phyloP scores from a whole-genome alignment of 2,113 vertebrate genomes.

The Scomber scombrus region DNA sequence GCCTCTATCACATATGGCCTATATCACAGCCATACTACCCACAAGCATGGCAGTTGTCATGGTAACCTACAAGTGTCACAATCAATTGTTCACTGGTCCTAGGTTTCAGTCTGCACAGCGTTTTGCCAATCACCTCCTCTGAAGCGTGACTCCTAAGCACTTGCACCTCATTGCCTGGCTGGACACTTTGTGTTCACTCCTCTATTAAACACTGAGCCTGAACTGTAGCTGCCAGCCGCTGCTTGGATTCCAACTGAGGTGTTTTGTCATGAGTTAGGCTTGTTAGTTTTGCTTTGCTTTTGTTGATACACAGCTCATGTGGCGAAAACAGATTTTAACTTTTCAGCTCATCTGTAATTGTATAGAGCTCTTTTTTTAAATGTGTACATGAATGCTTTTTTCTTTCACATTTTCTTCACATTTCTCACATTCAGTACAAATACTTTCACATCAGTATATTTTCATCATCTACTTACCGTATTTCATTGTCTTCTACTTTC shows the following conservation, averaged over 20 bases:
- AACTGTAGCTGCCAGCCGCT: conserved; percentile 8
- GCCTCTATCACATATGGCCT: conserved; percentile 43
- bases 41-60: conserved; percentile 76
- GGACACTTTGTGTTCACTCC: conserved; percentile 54
- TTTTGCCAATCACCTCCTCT: conserved; percentile 72
- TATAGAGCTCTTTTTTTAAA: neutral
- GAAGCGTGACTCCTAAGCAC: conserved; percentile 71
- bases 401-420: neutral
- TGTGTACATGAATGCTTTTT: neutral
- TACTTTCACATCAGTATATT: too few species aligned
- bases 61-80: conserved; percentile 73
- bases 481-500: too few species aligned
- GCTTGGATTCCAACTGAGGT: conserved; percentile 14
- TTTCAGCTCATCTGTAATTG: neutral
- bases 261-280: conserved; percentile 41
- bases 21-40: conserved; percentile 26
- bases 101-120: conserved; percentile 52
- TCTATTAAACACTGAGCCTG: conserved; percentile 50
- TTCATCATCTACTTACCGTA: too few species aligned
- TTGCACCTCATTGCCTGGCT: conserved; percentile 64
- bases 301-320: conserved; percentile 18
- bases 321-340: conserved; percentile 8
- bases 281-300: conserved; percentile 41
- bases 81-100: conserved; percentile 72
- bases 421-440: neutral